Conservation (phyloP, 2,797 vertebrate species). For the Micrastur ruficollis region DNA sequence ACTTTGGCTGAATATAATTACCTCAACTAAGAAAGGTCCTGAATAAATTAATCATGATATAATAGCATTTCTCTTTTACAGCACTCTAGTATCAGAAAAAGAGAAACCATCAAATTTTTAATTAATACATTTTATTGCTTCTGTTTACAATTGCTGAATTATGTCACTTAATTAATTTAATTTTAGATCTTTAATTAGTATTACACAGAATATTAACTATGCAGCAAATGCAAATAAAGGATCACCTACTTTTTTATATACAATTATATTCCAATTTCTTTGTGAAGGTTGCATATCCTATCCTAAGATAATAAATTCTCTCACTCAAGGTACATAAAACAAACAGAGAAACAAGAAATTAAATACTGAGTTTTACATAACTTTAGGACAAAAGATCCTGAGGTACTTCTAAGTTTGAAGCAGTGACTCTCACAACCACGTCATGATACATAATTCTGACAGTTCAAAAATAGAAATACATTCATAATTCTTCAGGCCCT, state of each 20-base stretch:
- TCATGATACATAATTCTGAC: not conserved
- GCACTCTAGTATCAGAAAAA: not conserved
- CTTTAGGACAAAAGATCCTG: not conserved
- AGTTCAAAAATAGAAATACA: not conserved
- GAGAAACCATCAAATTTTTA: not conserved
- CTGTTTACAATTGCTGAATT: not conserved
- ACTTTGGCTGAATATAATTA: constrained; percentile 18
- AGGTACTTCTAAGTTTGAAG: not conserved
- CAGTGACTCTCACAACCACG: not conserved
- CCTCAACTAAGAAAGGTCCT: not conserved
- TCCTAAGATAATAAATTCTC: not conserved
- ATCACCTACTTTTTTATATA: not conserved
- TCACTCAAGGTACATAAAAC: not conserved
- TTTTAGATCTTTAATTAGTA: not conserved
- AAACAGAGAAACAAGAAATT: not conserved
- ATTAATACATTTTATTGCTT: constrained; percentile 2
- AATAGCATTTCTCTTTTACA: not conserved
- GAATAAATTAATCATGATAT: not conserved
- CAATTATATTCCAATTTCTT: not conserved
- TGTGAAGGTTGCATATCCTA: not conserved
- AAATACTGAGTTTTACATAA: not conserved
- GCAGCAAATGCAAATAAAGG: not conserved
- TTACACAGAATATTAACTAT: not conserved
- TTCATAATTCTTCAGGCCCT: not conserved
- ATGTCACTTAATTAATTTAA: not conserved